phyloP scores from a whole-genome alignment of 2,113 vertebrate genomes.

The Nanorana parkeri region DNA sequence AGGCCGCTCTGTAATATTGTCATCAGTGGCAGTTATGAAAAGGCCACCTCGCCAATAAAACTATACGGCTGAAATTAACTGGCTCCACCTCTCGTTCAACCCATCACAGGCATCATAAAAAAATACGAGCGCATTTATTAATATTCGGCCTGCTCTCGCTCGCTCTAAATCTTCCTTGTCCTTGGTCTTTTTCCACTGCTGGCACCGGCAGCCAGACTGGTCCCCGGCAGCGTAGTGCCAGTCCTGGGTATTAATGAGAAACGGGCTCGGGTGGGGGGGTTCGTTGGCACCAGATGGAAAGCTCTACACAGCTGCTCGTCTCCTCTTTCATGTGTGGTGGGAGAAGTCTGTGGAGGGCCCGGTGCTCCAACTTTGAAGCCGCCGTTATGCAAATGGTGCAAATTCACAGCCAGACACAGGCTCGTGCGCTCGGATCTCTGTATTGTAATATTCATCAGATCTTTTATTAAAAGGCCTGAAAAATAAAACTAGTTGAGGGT shows the following conservation, averaged over 20 bases:
- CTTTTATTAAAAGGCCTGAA: conserved; percentile 24
- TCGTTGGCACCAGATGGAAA: conserved; percentile 44
- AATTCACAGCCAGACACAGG: conserved; percentile 28
- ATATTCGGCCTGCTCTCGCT: not conserved
- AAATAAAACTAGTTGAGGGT: conserved; percentile 1
- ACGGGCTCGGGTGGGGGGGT: conserved; percentile 1
- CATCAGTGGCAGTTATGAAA: not conserved
- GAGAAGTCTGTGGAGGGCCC: conserved; percentile 37
- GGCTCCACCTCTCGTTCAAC: too few relatives aligned
- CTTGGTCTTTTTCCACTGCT: conserved; percentile 23
- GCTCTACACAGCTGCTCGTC: conserved; percentile 46
- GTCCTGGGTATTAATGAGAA: conserved; percentile 48
- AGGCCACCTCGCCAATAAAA: not conserved
- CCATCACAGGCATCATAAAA: conserved; percentile 11
- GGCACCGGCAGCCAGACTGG: conserved; percentile 22
- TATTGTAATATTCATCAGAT: conserved; percentile 38
- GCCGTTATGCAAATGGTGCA: conserved; percentile 45
- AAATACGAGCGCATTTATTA: conserved; percentile 9
- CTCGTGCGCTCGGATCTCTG: not conserved
- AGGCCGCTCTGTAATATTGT: not conserved
- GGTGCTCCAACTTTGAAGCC: conserved; percentile 47
- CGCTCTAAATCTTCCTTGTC: conserved; percentile 30
- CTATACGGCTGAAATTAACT: not conserved
- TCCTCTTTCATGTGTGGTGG: conserved; percentile 44
- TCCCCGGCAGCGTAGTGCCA: conserved; percentile 19